phyloP scores from a whole-genome alignment of 2,113 vertebrate genomes.

The Limanda limanda region DNA sequence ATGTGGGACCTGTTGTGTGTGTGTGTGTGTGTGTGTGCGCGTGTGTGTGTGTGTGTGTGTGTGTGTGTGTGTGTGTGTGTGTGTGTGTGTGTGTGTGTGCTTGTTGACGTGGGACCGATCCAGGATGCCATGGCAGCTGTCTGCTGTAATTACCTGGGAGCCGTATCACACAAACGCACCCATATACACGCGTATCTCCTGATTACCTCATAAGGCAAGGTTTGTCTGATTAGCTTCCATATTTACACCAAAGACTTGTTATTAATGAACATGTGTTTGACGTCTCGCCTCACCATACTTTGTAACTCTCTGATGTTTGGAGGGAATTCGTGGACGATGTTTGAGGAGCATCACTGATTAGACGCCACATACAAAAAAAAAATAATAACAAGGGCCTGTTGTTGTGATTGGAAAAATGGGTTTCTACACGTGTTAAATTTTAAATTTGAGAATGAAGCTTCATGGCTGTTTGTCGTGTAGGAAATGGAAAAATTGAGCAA shows the following conservation, averaged over 20 bases:
- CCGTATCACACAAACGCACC: conserved; percentile 51
- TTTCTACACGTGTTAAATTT: conserved; percentile 34
- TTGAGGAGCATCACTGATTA: conserved; percentile 53
- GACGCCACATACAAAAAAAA: neutral
- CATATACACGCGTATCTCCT: conserved; percentile 35
- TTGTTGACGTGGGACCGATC: conserved; percentile 78
- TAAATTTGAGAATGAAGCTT: conserved; percentile 21
- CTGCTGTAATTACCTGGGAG: conserved; percentile 79
- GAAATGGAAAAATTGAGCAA: conserved; percentile 22
- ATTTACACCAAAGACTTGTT: conserved; percentile 69
- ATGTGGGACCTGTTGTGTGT: conserved; percentile 48
- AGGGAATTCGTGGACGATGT: conserved; percentile 32
- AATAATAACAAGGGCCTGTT: conserved; percentile 16
- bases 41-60: conserved; percentile 42
- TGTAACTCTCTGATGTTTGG: conserved; percentile 43
- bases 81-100: conserved; percentile 47
- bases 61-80: conserved; percentile 20
- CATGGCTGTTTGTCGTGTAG: conserved; percentile 20
- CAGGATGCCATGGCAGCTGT: conserved; percentile 79
- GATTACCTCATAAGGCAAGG: conserved; percentile 70
- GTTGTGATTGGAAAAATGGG: conserved; percentile 42
- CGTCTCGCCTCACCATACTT: conserved; percentile 49
- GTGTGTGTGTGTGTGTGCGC: neutral
- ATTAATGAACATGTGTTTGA: conserved; percentile 73
- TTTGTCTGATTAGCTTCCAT: conserved; percentile 74